A percentile compares a stretch with the other conserved stretches of the same genome.
Conservation (phyloP, 1,140 invertebrate genomes). For the Calliopsis andreniformis region DNA sequence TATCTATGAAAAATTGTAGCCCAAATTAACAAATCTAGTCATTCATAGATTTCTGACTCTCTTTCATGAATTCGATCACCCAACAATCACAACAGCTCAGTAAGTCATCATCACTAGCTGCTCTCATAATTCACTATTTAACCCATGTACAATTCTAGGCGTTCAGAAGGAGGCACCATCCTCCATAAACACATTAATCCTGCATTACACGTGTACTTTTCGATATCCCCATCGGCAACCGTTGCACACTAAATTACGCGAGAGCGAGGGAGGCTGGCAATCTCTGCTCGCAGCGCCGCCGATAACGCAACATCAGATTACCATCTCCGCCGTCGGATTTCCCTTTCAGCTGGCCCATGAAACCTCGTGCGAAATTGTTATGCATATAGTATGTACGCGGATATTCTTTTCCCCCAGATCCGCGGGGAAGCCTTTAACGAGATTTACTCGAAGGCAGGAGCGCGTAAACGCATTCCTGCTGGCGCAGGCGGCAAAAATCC, state of each 20-base stretch:
- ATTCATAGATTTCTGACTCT: too few species aligned
- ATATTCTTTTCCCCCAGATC: slow-evolving; percentile 9
- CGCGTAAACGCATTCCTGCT: slow-evolving; percentile 57
- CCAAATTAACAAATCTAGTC: too few species aligned
- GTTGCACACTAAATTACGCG: slow-evolving; percentile 34
- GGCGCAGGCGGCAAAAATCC: slow-evolving; percentile 57
- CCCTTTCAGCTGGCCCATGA: slow-evolving; percentile 45
- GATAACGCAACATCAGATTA: slow-evolving; percentile 49
- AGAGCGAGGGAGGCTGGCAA: slow-evolving; percentile 3
- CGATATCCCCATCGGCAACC: slow-evolving; percentile 16
- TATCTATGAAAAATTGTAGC: too few species aligned
- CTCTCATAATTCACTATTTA: too few species aligned
- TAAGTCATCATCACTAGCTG: too few species aligned
- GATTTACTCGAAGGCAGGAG: slow-evolving; percentile 53
- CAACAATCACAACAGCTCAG: too few species aligned
- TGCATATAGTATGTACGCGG: slow-evolving; percentile 3
- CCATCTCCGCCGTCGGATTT: slow-evolving; percentile 38
- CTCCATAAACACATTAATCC: slow-evolving; percentile 24
- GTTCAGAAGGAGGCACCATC: too few species aligned
- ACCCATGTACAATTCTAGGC: too few species aligned
- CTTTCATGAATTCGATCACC: too few species aligned
- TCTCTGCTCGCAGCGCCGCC: slow-evolving; percentile 35
- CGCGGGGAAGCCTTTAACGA: slow-evolving; percentile 55
- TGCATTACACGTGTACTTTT: slow-evolving; percentile 17
- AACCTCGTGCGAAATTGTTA: slow-evolving; percentile 47